Evolutionary conservation across 1,140 invertebrate genomes (phyloP).

Genomic region (Carposina sasakii): DNA sequence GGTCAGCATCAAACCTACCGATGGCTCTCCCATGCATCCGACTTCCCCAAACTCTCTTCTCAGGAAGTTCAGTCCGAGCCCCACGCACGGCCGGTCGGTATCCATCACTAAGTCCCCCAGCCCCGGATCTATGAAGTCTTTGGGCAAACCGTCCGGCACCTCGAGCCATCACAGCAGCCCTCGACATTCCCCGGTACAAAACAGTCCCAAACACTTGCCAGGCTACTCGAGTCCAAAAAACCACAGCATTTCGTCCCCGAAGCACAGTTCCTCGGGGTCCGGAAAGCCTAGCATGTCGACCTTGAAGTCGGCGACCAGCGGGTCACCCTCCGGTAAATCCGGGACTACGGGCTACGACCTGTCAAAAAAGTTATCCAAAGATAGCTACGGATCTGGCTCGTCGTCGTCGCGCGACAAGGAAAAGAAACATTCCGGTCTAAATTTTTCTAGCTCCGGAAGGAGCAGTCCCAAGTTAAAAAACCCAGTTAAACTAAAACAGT

Average conservation of each 20-base stretch:
- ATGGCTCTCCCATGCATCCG: slow-evolving; percentile 75
- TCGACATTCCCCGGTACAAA: slow-evolving; percentile 84
- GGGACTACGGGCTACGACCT: slow-evolving; percentile 61
- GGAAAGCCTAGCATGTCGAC: slow-evolving; percentile 92
- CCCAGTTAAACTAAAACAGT: slow-evolving; percentile 79
- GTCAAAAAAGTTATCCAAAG: slow-evolving; percentile 71
- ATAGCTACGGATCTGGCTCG: slow-evolving; percentile 67
- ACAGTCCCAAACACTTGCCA: slow-evolving; percentile 80
- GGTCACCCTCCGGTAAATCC: slow-evolving; percentile 67
- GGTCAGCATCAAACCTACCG: slow-evolving; percentile 82
- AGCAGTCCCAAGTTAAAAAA: slow-evolving; percentile 80
- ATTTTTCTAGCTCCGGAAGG: slow-evolving; percentile 68
- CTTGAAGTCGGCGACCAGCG: slow-evolving; percentile 84
- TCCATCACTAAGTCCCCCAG: slow-evolving; percentile 70
- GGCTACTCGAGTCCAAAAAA: slow-evolving; percentile 80
- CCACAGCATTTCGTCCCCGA: slow-evolving; percentile 81
- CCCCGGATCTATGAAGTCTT: slow-evolving; percentile 73
- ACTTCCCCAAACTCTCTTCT: slow-evolving; percentile 77
- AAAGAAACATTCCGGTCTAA: slow-evolving; percentile 73
- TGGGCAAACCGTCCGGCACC: slow-evolving; percentile 71
- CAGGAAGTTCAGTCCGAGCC: slow-evolving; percentile 80
- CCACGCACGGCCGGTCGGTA: slow-evolving; percentile 76
- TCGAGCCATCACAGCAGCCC: slow-evolving; percentile 79
- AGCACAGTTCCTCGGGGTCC: slow-evolving; percentile 81
- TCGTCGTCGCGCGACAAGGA: slow-evolving; percentile 75